Evolutionary conservation across 1,140 invertebrate genomes (phyloP).

Genomic region (Drosophila kikkawai): DNA sequence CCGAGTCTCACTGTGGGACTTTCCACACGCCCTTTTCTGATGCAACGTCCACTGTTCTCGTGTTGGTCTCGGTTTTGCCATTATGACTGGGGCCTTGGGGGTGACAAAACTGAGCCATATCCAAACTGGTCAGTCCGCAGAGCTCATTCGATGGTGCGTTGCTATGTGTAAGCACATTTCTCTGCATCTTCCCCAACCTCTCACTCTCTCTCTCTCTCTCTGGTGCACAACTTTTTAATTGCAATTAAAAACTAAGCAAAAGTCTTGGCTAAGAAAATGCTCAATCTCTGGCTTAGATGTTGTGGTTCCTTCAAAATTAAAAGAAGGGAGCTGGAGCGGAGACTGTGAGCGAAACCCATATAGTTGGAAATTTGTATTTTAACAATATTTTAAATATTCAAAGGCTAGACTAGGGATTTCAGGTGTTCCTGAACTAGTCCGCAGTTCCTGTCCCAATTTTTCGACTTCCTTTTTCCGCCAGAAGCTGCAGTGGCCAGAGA

Average conservation of each 20-base stretch:
- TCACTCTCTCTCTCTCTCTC: background rate
- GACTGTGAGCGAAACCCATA: slow-evolving; percentile 7
- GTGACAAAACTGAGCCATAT: slow-evolving; percentile 51
- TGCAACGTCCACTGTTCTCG: slow-evolving; percentile 15
- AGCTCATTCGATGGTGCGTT: slow-evolving; percentile 9
- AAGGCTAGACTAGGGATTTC: background rate
- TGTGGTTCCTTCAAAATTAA: slow-evolving; percentile 38
- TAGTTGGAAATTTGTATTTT: slow-evolving; percentile 13
- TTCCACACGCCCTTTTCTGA: slow-evolving; percentile 28
- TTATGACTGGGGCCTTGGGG: slow-evolving; percentile 71
- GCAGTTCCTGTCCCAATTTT: slow-evolving; percentile 5
- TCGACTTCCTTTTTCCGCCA: slow-evolving; percentile 6
- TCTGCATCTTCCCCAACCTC: slow-evolving; percentile 5
- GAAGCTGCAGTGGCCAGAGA: slow-evolving; percentile 29
- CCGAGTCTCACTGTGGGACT: slow-evolving; percentile 34
- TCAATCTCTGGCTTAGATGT: slow-evolving; percentile 26
- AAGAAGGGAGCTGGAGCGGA: background rate
- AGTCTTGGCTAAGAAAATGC: slow-evolving; percentile 58
- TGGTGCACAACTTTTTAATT: slow-evolving; percentile 76
- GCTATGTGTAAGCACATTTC: slow-evolving; percentile 17
- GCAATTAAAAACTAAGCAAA: slow-evolving; percentile 79
- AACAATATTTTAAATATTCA: slow-evolving; percentile 7
- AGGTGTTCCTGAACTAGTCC: background rate
- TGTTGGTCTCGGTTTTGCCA: slow-evolving; percentile 54
- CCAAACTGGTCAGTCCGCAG: slow-evolving; percentile 22